Evolutionary conservation across 2,113 vertebrate genomes (phyloP).

Genomic region (Pseudois nayaur): DNA sequence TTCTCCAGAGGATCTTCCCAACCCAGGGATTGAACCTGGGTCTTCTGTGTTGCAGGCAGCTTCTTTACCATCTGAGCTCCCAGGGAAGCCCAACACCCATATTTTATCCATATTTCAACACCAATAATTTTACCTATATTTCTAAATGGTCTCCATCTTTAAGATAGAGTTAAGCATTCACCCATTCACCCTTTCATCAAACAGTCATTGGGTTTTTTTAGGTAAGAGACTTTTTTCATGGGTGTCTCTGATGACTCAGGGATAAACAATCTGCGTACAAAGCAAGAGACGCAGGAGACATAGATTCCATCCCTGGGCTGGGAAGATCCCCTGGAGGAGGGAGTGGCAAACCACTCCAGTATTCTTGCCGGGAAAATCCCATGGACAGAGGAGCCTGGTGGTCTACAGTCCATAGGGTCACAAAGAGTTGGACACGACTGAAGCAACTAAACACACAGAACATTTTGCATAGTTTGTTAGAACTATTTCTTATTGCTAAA

Average conservation of each 20-base stretch:
- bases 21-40: not conserved
- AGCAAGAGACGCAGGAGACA: not conserved
- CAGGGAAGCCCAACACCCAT: not conserved
- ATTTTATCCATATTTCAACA: not conserved
- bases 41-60: not conserved
- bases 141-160: not conserved
- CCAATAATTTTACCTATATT: not conserved
- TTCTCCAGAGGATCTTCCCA: not conserved
- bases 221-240: not conserved
- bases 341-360: not conserved
- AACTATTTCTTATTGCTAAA: not conserved
- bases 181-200: not conserved
- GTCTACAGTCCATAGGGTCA: not conserved
- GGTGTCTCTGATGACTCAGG: not conserved
- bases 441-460: not conserved
- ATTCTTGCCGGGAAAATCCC: not conserved
- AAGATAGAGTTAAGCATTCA: not conserved
- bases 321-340: not conserved
- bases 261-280: not conserved
- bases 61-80: not conserved
- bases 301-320: not conserved
- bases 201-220: not conserved
- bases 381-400: not conserved
- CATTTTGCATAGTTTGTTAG: not conserved
- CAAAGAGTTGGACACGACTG: not conserved